Conservation (phyloP, 2,888 invertebrate genomes). For the Brenthis daphne region DNA sequence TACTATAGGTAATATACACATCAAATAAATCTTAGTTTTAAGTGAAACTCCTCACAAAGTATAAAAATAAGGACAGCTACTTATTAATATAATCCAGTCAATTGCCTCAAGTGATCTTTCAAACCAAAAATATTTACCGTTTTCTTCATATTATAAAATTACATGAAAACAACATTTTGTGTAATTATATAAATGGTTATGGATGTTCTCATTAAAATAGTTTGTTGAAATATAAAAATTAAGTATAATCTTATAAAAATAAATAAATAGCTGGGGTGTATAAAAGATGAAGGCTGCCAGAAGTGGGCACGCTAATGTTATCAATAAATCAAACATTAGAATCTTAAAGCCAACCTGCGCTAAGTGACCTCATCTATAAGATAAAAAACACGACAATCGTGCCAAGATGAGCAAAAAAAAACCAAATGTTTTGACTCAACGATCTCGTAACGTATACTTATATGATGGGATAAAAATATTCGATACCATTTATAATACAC, state of each 20-base stretch:
- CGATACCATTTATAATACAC: neutral
- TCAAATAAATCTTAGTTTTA: too few relatives aligned
- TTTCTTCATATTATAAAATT: neutral
- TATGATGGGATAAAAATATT: constrained; percentile 1
- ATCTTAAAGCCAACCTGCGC: constrained; percentile 21
- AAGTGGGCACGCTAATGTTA: constrained; percentile 28
- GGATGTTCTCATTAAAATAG: neutral
- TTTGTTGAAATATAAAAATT: neutral
- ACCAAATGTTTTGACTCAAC: constrained; percentile 22
- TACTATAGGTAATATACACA: too few relatives aligned
- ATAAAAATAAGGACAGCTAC: too few relatives aligned
- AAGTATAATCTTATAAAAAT: constrained; percentile 13
- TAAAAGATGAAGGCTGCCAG: constrained; percentile 15
- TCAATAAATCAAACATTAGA: constrained; percentile 33
- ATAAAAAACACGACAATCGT: constrained; percentile 23
- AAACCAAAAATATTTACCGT: too few relatives aligned
- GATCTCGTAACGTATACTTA: neutral
- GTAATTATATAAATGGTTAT: constrained; percentile 1
- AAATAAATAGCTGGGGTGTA: constrained; percentile 5
- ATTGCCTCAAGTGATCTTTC: too few relatives aligned
- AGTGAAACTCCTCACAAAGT: too few relatives aligned
- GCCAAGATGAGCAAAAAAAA: constrained; percentile 17
- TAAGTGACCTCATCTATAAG: constrained; percentile 22
- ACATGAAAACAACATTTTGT: neutral
- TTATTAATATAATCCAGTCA: too few relatives aligned